phyloP scores from a whole-genome alignment of 2,888 invertebrate genomes.

The Campopleginae sp. region DNA sequence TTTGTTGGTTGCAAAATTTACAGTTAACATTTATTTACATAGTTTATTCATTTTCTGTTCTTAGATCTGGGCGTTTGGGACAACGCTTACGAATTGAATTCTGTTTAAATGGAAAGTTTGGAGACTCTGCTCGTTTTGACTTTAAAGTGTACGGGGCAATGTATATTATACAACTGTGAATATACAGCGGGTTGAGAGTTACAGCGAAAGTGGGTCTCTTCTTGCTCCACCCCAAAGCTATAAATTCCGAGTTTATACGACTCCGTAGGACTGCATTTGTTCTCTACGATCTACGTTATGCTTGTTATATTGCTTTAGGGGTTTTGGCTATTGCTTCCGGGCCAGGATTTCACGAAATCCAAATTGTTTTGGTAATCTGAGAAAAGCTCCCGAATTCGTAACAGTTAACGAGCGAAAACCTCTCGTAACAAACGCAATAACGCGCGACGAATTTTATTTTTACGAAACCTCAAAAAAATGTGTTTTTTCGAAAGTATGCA shows the following conservation, averaged over 20 bases:
- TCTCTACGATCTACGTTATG: constrained; percentile 37
- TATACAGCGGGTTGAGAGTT: constrained; percentile 19
- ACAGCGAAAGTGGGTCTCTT: constrained; percentile 33
- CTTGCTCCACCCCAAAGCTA: constrained; percentile 23
- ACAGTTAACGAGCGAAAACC: background rate
- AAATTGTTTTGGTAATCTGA: constrained; percentile 56
- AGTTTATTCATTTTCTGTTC: background rate
- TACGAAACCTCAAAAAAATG: background rate
- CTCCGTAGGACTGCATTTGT: constrained; percentile 7
- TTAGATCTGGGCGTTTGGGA: background rate
- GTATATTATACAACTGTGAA: background rate
- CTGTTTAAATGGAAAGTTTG: constrained; percentile 15
- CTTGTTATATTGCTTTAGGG: constrained; percentile 37
- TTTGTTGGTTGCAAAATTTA: too few relatives aligned
- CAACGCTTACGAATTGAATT: background rate
- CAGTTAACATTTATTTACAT: too few relatives aligned
- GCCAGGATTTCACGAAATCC: constrained; percentile 28
- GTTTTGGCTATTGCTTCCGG: constrained; percentile 14
- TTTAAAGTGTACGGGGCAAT: constrained; percentile 22
- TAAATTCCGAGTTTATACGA: constrained; percentile 54
- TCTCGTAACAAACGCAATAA: too few relatives aligned
- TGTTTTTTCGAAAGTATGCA: background rate
- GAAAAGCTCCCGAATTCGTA: constrained; percentile 23
- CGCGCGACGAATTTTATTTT: constrained; percentile 9
- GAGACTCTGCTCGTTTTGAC: constrained; percentile 23